Base-by-base conservation (phyloP, 2,888 invertebrate species). In the Plebejus anna region DNA sequence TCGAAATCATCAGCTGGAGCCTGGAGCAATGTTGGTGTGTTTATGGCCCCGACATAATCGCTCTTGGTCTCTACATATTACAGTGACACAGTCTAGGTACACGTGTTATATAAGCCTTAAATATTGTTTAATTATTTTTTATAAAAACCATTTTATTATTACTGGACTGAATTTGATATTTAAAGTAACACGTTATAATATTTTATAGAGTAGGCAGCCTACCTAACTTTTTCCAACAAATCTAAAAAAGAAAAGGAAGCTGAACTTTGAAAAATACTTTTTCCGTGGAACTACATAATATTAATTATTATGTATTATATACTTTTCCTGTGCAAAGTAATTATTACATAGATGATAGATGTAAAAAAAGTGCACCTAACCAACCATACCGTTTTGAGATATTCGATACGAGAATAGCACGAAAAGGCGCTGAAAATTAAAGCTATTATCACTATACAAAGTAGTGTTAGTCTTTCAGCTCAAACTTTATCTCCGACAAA, bases 401-500 rank as follows among this genome's bases (percentile, higher is more conserved):
- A 61, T 61, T 11, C 28, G 38, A 42, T 9, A 73, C 16, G 28
- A 55, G 32, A 28, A 55, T 51, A 55, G 73, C 51, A 32, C 32
- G 51, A 51, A 51, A 73, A 73, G 73, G 55, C 73, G 73, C 6
- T 55, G 55, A 51, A 73, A 28, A 73, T 73, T 73, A 73, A 73
- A 73, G 55, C 73, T 73, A 73, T 55, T 73, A 73, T 73, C 55
- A 73, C 73, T 73, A 73, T 73, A 55, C 73, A 73, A 51, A 51
- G 73, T 55, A 73, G 73, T 73, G 73, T 73, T 73, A 73, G 73
- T 73, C 73, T 73, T 73, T 73, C 55, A 55, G 73, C 73, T 73
- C 73, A 73, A 73, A 73, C 73, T 73, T 73, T 73, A 73, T 73
- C 73, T 73, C 51, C 73, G 73, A 73, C 73, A 73, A 73, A 73